Evolutionary conservation across 1,140 invertebrate genomes (phyloP).

Genomic region (Camponotus pennsylvanicus): DNA sequence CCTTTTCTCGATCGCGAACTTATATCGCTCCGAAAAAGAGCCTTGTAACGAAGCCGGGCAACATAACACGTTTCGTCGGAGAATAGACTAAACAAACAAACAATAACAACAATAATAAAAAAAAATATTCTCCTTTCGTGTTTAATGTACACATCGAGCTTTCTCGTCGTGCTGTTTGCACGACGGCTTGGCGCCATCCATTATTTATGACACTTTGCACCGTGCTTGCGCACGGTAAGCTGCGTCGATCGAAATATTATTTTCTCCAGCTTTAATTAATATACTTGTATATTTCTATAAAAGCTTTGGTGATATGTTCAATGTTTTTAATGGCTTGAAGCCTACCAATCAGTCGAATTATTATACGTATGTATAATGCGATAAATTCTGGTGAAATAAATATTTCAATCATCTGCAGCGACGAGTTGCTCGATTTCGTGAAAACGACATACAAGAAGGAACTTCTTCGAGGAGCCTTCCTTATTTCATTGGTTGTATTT

Average conservation of each 20-base stretch:
- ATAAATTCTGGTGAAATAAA: slow-evolving; percentile 3
- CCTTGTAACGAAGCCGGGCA: slow-evolving; percentile 78
- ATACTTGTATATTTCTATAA: not conserved
- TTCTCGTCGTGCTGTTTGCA: slow-evolving; percentile 18
- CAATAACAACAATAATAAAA: slow-evolving; percentile 84
- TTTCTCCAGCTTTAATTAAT: not conserved
- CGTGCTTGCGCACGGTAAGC: slow-evolving; percentile 1
- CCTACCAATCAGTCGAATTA: not conserved
- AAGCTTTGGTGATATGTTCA: not conserved
- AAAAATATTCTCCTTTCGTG: slow-evolving; percentile 62
- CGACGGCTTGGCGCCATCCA: slow-evolving; percentile 56
- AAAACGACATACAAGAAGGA: slow-evolving; percentile 58
- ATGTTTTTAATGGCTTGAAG: not conserved
- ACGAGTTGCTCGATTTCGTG: slow-evolving; percentile 40
- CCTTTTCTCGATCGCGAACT: not conserved
- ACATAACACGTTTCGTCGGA: slow-evolving; percentile 79
- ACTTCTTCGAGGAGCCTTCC: slow-evolving; percentile 47
- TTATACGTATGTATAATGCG: too few species aligned
- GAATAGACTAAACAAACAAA: slow-evolving; percentile 85
- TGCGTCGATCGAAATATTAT: slow-evolving; percentile 49
- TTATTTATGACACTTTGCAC: slow-evolving; percentile 72
- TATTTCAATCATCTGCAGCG: slow-evolving; percentile 37
- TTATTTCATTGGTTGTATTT: slow-evolving; percentile 81
- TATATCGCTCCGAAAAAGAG: not conserved
- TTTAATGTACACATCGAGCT: slow-evolving; percentile 47